A percentile compares a stretch with the other conserved stretches of the same genome.
These are phyloP conservation scores for Catostylus mosaicus DNA, from an alignment of 30 jellyfish, hydroid and myxozoan species.

Conservation along the genomic window DNA sequence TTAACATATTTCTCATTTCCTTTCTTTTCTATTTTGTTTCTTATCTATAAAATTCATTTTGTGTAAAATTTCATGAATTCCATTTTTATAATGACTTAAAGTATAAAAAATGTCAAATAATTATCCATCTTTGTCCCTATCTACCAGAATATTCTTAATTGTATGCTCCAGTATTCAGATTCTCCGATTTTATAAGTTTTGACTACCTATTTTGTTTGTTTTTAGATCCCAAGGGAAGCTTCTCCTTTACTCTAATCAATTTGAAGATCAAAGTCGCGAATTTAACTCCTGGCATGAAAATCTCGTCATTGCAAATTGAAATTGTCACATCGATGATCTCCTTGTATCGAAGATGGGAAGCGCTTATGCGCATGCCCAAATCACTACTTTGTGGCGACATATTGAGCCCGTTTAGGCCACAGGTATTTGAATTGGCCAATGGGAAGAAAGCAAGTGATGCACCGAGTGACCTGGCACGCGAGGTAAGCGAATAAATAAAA, in stretches of 20 bases:
- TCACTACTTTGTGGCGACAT: constrained; percentile 80
- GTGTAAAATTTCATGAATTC: no score
- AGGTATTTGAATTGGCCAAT: constrained; percentile 46
- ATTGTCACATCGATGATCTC: constrained; percentile 67
- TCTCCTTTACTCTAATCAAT: constrained; percentile 17
- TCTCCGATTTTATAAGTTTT: no score
- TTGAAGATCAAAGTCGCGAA: constrained; percentile 44
- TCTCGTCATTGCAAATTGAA: constrained; percentile 33
- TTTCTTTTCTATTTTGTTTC: no score
- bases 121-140: no score
- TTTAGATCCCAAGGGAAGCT: constrained; percentile 34
- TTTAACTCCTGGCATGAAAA: constrained; percentile 10
- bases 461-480: background rate
- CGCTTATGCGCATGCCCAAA: constrained; percentile 54
- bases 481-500: constrained; percentile 1
- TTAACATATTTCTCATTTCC: no score
- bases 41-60: no score
- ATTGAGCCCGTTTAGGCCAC: constrained; percentile 78
- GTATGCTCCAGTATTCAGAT: no score
- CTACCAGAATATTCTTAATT: no score
- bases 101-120: no score
- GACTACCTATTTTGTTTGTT: no score
- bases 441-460: background rate
- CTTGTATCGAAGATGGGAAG: constrained; percentile 79
- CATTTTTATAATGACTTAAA: no score